Evolutionary conservation across 1,140 invertebrate species (phyloP), one percentile per base, ranked within the genome.

Genomic region (Rhagoletis zephyria): DNA sequence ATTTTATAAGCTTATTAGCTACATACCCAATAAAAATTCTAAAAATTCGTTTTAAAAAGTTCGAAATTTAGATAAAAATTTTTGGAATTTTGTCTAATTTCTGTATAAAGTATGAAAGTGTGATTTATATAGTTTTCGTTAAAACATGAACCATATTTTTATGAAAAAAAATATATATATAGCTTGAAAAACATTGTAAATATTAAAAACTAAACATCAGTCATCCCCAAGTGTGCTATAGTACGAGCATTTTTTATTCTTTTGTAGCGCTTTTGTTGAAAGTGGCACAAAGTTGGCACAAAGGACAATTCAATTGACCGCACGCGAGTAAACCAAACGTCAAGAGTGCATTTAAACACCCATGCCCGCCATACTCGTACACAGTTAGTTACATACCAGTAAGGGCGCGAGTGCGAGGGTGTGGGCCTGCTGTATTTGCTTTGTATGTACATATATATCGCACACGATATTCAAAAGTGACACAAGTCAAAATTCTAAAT

Each of bases 281-380:
- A 81, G 74, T 81, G 48, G 74, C 48, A 81, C 74, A 81, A 81
- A 81, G 74, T 81, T 81, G 45, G 51, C 74, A 81, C 48, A 81
- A 81, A 81, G 74, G 74, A 81, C 74, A 81, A 81, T 81, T 81
- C 48, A 81, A 81, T 30, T 81, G 74, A 81, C 74, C 74, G 9
- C 45, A 19, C 51, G 48, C 3, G 70, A 16, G 70, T n/a, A 19
- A n/a, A 51, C n/a, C 56, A 77, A 77, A 16, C 4, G n/a, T 67
- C 64, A 67, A 6, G 30, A 7, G 16, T 10, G 6, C 64, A 67
- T 30, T 30, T 30, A 30, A 30, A 30, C n/a, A 67, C n/a, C n/a
- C 10, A 77, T 14, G 19, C 45, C 4, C 42, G 0, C 42, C 30
- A 70, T 42, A 70, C 5, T 2, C 42, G 51, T 16, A 56, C 70